Conservation (phyloP, 2,113 vertebrate genomes). For the Vicugna pacos region DNA sequence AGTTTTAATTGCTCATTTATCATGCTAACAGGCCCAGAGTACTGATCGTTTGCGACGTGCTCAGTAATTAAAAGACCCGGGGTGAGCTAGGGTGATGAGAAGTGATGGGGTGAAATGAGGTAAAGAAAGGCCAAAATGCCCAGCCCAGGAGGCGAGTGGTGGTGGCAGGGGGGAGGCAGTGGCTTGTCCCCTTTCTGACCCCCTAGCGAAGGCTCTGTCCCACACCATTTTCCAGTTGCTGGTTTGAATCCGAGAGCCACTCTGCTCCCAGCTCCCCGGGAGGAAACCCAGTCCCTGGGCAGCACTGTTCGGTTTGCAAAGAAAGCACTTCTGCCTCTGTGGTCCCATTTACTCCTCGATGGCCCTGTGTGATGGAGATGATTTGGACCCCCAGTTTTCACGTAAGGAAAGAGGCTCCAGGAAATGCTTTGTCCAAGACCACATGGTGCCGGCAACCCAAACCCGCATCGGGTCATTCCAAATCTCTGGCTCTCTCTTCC, state of each 20-base stretch:
- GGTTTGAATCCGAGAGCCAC: background rate
- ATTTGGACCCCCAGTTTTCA: background rate
- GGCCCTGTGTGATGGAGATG: background rate
- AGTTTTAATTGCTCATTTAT: slow-evolving; percentile 81
- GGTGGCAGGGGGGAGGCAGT: background rate
- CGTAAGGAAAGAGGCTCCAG: background rate
- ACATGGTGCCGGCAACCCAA: background rate
- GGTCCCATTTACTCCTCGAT: background rate
- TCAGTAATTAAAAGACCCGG: slow-evolving; percentile 78
- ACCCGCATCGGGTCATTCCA: background rate
- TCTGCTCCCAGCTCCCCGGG: background rate
- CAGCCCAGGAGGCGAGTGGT: background rate
- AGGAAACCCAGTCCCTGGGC: background rate
- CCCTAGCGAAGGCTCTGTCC: background rate
- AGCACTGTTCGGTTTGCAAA: background rate
- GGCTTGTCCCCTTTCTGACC: background rate
- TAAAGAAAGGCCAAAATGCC: slow-evolving; percentile 55
- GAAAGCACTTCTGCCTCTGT: background rate
- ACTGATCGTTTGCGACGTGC: slow-evolving; percentile 69
- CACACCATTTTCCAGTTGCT: background rate
- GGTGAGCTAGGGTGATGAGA: slow-evolving; percentile 71
- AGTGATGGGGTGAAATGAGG: slow-evolving; percentile 64
- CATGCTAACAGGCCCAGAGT: slow-evolving; percentile 77
- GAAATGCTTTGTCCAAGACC: background rate
- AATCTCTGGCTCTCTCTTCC: background rate